Conservation (phyloP, 1,140 invertebrate genomes). For the Laupala kohalensis region DNA sequence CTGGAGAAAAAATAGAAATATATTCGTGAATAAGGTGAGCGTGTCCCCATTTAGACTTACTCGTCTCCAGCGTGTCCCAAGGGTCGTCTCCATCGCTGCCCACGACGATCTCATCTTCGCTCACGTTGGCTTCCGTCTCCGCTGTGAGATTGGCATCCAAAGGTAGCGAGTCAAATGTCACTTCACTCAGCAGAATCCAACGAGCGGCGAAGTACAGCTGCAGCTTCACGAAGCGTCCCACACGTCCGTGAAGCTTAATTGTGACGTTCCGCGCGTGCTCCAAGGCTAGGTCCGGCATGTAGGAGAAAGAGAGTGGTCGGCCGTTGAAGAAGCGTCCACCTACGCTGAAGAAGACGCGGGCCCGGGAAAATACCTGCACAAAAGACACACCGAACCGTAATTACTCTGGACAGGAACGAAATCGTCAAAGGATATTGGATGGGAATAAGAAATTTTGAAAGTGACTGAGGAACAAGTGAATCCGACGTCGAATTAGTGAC, state of each 20-base stretch:
- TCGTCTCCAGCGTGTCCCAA: constrained; percentile 41
- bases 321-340: constrained; percentile 45
- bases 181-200: constrained; percentile 71
- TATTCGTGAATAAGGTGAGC: too few species aligned
- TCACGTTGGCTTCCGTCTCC: constrained; percentile 37
- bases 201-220: constrained; percentile 57
- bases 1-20: too few species aligned
- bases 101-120: constrained; percentile 36
- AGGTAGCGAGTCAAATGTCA: constrained; percentile 44
- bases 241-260: constrained; percentile 46
- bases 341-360: constrained; percentile 54
- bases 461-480: too few species aligned
- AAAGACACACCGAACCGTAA: too few species aligned
- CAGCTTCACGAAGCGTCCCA: constrained; percentile 53
- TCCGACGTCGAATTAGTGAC: too few species aligned
- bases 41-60: too few species aligned
- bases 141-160: constrained; percentile 42
- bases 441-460: too few species aligned
- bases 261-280: constrained; percentile 62
- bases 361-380: constrained; percentile 51
- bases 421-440: too few species aligned
- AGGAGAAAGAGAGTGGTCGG: constrained; percentile 47
- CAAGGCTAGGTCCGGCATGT: constrained; percentile 54
- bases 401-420: too few species aligned
- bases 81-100: constrained; percentile 36